These are phyloP conservation scores for Drosophila asahinai DNA, from an alignment of 1,140 invertebrate genomes.

Conservation along the genomic window DNA sequence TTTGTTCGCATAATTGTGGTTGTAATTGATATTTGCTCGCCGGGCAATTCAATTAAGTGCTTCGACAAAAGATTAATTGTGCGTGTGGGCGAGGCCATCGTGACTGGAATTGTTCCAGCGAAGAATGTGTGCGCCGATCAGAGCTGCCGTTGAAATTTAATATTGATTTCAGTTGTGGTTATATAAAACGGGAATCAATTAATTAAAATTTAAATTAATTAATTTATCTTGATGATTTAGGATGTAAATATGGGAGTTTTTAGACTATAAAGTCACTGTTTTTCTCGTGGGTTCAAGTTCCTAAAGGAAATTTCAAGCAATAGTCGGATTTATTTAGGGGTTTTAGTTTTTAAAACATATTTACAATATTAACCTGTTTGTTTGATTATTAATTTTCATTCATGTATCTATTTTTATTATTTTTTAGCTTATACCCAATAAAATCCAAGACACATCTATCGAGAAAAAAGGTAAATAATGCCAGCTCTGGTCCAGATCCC, in stretches of 20 bases:
- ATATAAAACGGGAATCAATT: no score
- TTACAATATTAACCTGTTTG: no score
- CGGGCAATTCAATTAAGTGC: constrained; percentile 75
- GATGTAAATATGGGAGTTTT: no score
- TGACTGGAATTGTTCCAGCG: constrained; percentile 13
- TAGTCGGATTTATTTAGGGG: no score
- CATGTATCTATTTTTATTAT: neutral
- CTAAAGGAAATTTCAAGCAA: no score
- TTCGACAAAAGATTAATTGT: constrained; percentile 77
- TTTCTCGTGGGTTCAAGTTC: no score
- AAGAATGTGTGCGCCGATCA: neutral
- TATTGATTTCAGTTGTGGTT: neutral
- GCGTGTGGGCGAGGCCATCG: constrained; percentile 45
- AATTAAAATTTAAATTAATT: no score
- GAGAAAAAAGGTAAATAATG: neutral
- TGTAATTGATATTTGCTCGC: constrained; percentile 74
- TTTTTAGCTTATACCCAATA: no score
- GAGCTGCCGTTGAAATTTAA: constrained; percentile 1
- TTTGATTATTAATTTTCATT: no score
- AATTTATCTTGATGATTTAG: no score
- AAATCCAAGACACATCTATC: neutral
- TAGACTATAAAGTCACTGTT: no score
- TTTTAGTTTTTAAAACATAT: no score
- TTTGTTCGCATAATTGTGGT: constrained; percentile 64
- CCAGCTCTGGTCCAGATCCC: neutral